Evolutionary conservation across 2,888 invertebrate genomes (phyloP).

Genomic region (Brachyptera putata): DNA sequence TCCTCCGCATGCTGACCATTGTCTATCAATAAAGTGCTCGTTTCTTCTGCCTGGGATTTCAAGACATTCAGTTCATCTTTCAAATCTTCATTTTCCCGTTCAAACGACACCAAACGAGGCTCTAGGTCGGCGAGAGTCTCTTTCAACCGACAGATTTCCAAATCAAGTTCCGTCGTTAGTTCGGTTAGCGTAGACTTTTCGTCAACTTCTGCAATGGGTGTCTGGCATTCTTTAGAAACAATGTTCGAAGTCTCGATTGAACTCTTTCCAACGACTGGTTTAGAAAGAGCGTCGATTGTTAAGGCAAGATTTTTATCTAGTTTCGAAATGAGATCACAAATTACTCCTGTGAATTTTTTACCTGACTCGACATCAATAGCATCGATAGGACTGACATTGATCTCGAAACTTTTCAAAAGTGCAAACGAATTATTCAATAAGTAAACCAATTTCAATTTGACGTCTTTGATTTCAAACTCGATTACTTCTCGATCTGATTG

Average conservation of each 20-base stretch:
- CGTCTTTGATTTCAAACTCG: constrained; percentile 8
- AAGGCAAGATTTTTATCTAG: neutral
- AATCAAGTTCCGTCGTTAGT: constrained; percentile 4
- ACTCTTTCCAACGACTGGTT: neutral
- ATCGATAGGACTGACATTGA: neutral
- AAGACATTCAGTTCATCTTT: neutral
- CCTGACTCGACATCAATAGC: neutral
- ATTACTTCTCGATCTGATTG: constrained; percentile 17
- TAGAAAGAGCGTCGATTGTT: neutral
- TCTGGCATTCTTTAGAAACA: neutral
- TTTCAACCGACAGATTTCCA: neutral
- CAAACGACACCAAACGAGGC: neutral
- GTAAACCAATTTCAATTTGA: neutral
- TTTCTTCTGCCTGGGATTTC: neutral
- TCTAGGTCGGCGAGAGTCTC: neutral
- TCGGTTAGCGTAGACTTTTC: neutral
- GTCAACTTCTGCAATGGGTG: neutral
- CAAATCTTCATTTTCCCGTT: neutral
- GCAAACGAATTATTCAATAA: constrained; percentile 5
- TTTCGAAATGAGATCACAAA: constrained; percentile 9
- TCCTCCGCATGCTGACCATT: constrained; percentile 1
- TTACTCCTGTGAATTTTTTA: constrained; percentile 11
- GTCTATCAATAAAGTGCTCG: too few relatives aligned
- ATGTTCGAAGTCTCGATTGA: neutral
- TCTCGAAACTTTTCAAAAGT: neutral